Base-by-base conservation (phyloP, 2,888 invertebrate species). In the Aphelenchoides bicaudatus region DNA sequence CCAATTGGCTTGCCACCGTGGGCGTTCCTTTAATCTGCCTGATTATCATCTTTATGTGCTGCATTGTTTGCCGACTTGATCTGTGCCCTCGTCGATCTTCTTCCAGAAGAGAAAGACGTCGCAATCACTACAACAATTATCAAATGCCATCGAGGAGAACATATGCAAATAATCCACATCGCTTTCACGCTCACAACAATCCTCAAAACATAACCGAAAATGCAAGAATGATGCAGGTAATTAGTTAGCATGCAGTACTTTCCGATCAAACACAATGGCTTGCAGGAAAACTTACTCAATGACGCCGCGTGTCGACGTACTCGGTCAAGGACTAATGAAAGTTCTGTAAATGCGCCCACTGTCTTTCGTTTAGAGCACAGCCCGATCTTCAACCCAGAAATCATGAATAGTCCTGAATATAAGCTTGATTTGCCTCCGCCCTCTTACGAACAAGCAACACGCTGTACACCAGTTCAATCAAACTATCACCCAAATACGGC, bases 21-120 rank as follows among this genome's bases (percentile, higher is more conserved):
- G 70, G 65, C 27, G 53, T 70, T 6, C 72, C 74, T 3, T 19
- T 68, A 23, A 27, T 68, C 21, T 48, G 47, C 19, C 43, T 72
- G 2, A 56, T 70, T 10, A 25, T 75, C 27, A 56, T 74, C 48
- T 56, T 74, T 16, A 31, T 73, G 23, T 74, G 71, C 49, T 73
- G 74, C 43, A 63, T 68, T 25, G 51, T 74, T 28, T 73, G 73
- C 58, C 63, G 74, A 8, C 62, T 73, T 37, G 72, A 73, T 48
- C 62, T 75, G 39, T 73, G 74, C 54, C 68, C 73, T 19, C 51
- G 71, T 19, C 57, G 64, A 8, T 25, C 63, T 5, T 47, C 56
- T 8, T 28, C 43, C 10, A 27, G 29, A 43, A 10, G 60, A 25
- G 2, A 39, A n/a, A 10, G 58, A 39, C 53, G 53, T 1, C 39